Conservation (phyloP, 2,797 vertebrate genomes). For the Antennarius maculatus region DNA sequence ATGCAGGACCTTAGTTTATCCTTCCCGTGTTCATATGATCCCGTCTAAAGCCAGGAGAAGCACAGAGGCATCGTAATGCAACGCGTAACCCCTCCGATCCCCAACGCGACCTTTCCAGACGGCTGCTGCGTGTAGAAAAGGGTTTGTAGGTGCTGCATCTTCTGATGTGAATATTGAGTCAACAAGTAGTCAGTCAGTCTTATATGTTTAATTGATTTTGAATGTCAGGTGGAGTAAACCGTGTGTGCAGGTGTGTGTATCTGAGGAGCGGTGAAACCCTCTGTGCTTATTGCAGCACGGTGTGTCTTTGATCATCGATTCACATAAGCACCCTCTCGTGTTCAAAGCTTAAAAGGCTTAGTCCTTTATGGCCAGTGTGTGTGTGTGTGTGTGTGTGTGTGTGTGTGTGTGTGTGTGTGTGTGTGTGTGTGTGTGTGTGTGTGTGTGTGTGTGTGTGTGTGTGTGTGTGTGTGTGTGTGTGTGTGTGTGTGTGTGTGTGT, state of each 20-base stretch:
- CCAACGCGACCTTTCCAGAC: constrained; percentile 72
- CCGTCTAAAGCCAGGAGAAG: constrained; percentile 49
- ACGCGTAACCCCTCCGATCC: constrained; percentile 19
- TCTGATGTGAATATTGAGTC: constrained; percentile 75
- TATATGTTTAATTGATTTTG: constrained; percentile 79
- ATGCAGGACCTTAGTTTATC: constrained; percentile 48
- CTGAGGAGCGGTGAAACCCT: constrained; percentile 73
- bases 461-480: constrained; percentile 73
- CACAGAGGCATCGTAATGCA: constrained; percentile 46
- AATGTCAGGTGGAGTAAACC: constrained; percentile 69
- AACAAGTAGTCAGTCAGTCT: constrained; percentile 46
- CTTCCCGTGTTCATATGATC: constrained; percentile 47
- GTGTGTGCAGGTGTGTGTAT: constrained; percentile 17
- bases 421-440: constrained; percentile 54
- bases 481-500: constrained; percentile 38
- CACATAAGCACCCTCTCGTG: constrained; percentile 78
- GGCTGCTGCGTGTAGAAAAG: constrained; percentile 3
- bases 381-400: constrained; percentile 44
- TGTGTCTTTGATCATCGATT: constrained; percentile 78
- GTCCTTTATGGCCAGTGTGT: constrained; percentile 86
- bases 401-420: too few species aligned
- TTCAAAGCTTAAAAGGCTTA: constrained; percentile 82
- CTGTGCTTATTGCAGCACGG: constrained; percentile 85
- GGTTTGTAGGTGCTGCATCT: constrained; percentile 36
- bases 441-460: constrained; percentile 77